Evolutionary conservation across 2,888 invertebrate species (phyloP), one percentile per base, ranked within the genome.

Genomic region (Oscheius sp.): DNA sequence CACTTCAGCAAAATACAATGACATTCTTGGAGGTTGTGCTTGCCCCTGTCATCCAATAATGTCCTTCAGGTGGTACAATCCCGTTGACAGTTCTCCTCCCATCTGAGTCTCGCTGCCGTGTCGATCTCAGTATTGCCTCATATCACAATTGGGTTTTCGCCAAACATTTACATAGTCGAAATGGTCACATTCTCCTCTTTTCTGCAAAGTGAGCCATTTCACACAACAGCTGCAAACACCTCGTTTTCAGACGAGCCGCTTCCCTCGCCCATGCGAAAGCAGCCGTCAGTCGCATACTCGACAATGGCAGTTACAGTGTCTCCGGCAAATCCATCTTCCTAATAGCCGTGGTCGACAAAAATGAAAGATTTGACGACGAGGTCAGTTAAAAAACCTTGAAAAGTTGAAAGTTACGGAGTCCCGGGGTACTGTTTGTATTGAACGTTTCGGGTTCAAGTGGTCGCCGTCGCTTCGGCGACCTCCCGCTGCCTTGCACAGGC

Each of bases 321-420:
- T 76, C 45, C 56, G 77, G 68, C 74, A 74, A 55, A 64, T 66
- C 64, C 13, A 82, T 82, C 59, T 64, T 82, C 43, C 59, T 82
- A 43, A 64, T 82, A 46, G 82, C 82, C 41, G 71, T 82, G 43
- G 74, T 76, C 46, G 82, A 82, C 53, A 76, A 77, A n/a, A 59
- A 69, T 35, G 72, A 76, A 55, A 75, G 70, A 12, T 61, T 23
- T 21, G 63, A 71, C 52, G 41, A 71, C 45, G 63, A 71, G 71
- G 71, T 71, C 5, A 25, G 69, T 27, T 9, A 13, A 49, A 16
- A 49, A 49, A 49, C 21, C 13, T 25, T 55, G 23, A 55, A 25
- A 55, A 55, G 55, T 25, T 55, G 41, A 41, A 68, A 69, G 35
- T 13, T 12, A 23, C 16, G 16, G 49, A 49, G 49, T 18, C 2